Base-by-base conservation (phyloP, 30 jellyfish, hydroid and myxozoan species). In the Cassiopea andromeda region DNA sequence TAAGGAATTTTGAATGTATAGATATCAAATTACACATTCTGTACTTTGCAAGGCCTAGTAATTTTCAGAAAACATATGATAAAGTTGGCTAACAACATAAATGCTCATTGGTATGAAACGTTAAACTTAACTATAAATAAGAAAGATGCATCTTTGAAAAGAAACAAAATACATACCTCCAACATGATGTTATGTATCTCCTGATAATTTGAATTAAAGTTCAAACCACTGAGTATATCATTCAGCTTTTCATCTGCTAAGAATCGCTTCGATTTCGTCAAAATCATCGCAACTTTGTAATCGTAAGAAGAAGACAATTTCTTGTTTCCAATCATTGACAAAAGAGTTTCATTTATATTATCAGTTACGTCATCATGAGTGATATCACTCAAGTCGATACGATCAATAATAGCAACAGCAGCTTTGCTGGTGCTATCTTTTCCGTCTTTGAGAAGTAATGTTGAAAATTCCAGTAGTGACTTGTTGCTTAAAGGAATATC, bases 311-410 rank as follows among this genome's bases (percentile, higher is more conserved):
- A 48, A 71, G 50, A 60, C 19, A 84, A 46, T 10, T 18, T 71
- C 80, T 47, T 46, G 38, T 48, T 44, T 60, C 70, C 82, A 69
- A 86, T 18, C 2, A 61, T 1, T 1, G 71, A 27, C 19, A 54
- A 44, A 46, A 86, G 68, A 57, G 77, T 72, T 19, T 77, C 76
- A 69, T 47, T 17, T 18, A 70, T 47, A 2, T 76, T 89, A 64
- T 86, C 93, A 2, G 77, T 86, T 27, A 86, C 68, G 83, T 86
- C 93, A 18, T 13, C 68, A 43, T 47, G 48, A 13, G 60, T 66
- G 58, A 86, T 58, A 14, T 78, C 89, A 77, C 47, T 58, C 57
- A 60, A 48, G 13, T 86, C 48, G 48, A 86, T 68, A 17, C 80
- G 46, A 17, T 77, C 70, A 0, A 75, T 77, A 27, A 57, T 78